These are phyloP conservation scores for Linurgus olivaceus DNA, from an alignment of 2,797 vertebrate species.

Conservation along the genomic window DNA sequence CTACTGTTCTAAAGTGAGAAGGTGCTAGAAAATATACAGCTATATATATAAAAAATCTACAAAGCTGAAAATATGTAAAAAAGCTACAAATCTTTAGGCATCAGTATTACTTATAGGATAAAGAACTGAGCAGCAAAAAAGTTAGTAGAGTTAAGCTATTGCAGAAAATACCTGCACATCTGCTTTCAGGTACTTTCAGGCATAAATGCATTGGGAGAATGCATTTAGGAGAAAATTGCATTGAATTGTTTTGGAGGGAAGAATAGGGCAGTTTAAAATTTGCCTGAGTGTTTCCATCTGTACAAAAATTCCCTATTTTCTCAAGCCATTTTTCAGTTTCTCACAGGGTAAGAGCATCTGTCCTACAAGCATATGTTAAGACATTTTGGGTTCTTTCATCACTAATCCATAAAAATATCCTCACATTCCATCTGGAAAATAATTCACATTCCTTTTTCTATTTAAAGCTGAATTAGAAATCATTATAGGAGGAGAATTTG, in stretches of 20 bases:
- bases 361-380: background rate
- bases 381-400: background rate
- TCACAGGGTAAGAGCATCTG: background rate
- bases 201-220: background rate
- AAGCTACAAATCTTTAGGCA: background rate
- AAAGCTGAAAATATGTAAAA: background rate
- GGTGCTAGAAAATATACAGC: background rate
- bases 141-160: background rate
- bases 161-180: background rate
- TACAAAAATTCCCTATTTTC: background rate
- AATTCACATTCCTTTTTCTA: background rate
- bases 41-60: background rate
- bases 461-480: conserved; percentile 16
- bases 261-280: background rate
- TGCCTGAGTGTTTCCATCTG: background rate
- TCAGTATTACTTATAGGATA: background rate
- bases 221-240: background rate
- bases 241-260: background rate
- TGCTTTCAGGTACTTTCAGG: background rate
- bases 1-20: background rate
- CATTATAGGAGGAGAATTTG: background rate
- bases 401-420: background rate
- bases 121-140: background rate
- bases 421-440: background rate
- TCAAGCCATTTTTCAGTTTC: background rate